A percentile compares a stretch with the other conserved stretches of the same genome.
Evolutionary conservation across 2,113 vertebrate genomes (phyloP).

Genomic region (Pseudonaja textilis): DNA sequence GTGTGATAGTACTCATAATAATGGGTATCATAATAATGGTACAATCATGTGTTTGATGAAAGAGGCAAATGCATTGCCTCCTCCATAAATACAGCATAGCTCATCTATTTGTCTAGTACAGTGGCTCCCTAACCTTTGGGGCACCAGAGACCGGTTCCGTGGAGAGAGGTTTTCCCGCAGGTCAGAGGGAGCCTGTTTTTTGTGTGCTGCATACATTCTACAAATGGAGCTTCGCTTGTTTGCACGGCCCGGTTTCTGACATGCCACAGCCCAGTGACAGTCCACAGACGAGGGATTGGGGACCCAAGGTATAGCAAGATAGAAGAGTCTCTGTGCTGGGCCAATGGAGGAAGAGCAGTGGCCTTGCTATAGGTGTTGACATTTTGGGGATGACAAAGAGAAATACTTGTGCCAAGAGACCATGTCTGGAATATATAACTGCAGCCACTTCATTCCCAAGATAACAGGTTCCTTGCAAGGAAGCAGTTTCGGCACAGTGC

Average conservation of each 20-base stretch:
- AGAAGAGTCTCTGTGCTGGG: neutral
- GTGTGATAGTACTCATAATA: too few relatives aligned
- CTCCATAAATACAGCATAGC: neutral
- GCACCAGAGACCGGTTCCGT: too few relatives aligned
- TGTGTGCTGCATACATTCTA: too few relatives aligned
- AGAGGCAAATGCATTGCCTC: neutral
- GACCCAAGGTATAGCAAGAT: neutral
- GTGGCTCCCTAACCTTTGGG: too few relatives aligned
- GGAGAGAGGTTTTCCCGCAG: too few relatives aligned
- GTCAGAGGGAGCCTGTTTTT: too few relatives aligned
- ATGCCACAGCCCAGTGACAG: too few relatives aligned
- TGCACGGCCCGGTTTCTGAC: too few relatives aligned
- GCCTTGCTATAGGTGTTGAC: neutral
- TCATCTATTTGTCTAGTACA: neutral
- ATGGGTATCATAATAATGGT: too few relatives aligned
- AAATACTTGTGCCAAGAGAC: neutral
- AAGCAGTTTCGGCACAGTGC: neutral
- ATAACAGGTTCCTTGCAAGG: neutral
- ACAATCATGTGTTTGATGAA: neutral
- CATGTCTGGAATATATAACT: neutral
- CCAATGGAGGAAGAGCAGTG: neutral
- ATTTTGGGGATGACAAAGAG: neutral
- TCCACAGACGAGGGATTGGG: too few relatives aligned
- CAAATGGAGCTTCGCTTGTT: too few relatives aligned
- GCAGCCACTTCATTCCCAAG: neutral